Base-by-base conservation (phyloP, 2,113 vertebrate species). In the Pangasianodon gigas region DNA sequence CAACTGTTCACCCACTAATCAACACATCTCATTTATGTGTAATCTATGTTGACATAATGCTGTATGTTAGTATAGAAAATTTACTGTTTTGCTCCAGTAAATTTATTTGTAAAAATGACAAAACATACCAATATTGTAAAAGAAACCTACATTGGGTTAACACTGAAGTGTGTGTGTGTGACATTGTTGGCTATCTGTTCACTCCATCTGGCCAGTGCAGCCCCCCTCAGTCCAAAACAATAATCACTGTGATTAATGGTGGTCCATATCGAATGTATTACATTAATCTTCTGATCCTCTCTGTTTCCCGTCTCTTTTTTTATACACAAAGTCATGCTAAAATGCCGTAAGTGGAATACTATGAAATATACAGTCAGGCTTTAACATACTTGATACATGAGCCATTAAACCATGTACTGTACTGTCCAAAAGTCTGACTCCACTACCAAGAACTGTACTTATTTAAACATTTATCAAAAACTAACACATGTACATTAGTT, bases 221-320 rank as follows among this genome's bases (percentile, higher is more conserved):
- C 74, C 37, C 69, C 18, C 37, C 19, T 37, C 74, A 24, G 2
- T 79, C 4, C 46, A 79, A 48, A 51, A 79, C 46, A 79, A 79
- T 79, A 79, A 51, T 79, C 75, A 79, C 10, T 51, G 74, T 77
- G 74, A 79, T 79, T 79, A 51, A 79, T 46, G 24, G 51, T 79
- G 24, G 41, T 44, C 6, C 74, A 77, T 77, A 77, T 77, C 41
- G 19, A 46, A 44, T 46, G 41, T 46, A 77, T 77, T 77, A 46
- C 74, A 77, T 79, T 79, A 29, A 79, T 51, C 75, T 51, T 51
- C 8, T 21, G 7, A 44, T 21, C 41, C 19, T 75, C 24, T 48
- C 44, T 48, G 11, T 51, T 51, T 51, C 19, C 41, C 10, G 24
- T 79, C 46, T 51, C 24, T 54, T 51, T 48, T 48, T 79, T 79